phyloP scores from a whole-genome alignment of 2,113 vertebrate species.

The Pyxicephalus adspersus region DNA sequence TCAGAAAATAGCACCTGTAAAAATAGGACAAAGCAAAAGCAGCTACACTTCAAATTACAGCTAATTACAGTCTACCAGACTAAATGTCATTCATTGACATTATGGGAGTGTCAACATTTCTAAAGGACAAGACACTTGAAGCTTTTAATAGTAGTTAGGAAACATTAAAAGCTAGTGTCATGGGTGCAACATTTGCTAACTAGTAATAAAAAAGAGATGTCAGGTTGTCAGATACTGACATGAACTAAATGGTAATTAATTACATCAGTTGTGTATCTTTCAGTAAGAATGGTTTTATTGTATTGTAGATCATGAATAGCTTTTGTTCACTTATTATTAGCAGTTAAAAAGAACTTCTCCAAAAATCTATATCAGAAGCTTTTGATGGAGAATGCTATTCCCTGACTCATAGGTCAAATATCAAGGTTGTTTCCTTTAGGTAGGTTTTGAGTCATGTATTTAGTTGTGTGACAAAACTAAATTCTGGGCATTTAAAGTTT shows the following conservation, averaged over 20 bases:
- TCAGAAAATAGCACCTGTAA: slow-evolving; percentile 11
- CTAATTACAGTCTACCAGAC: slow-evolving; percentile 19
- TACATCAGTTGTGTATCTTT: background rate
- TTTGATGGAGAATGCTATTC: too few relatives aligned
- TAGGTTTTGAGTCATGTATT: too few relatives aligned
- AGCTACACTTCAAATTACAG: slow-evolving; percentile 12
- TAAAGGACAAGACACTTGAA: slow-evolving; percentile 11
- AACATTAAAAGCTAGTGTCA: slow-evolving; percentile 27
- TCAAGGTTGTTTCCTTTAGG: too few relatives aligned
- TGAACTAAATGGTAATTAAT: slow-evolving; percentile 2
- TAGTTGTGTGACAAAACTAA: too few relatives aligned
- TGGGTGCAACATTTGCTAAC: background rate
- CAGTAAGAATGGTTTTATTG: background rate
- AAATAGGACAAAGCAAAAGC: background rate
- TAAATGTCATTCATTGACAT: slow-evolving; percentile 38
- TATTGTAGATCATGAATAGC: background rate
- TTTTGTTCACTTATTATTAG: too few relatives aligned
- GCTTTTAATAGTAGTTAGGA: slow-evolving; percentile 12
- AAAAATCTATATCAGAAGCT: too few relatives aligned
- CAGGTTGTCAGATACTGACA: background rate
- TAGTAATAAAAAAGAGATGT: slow-evolving; percentile 32
- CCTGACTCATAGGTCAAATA: too few relatives aligned
- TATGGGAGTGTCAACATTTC: slow-evolving; percentile 33
- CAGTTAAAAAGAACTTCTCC: too few relatives aligned
- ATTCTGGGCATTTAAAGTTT: too few relatives aligned